These are phyloP conservation scores for Nettapus auritus DNA, from an alignment of 2,113 vertebrate genomes.

Conservation along the genomic window DNA sequence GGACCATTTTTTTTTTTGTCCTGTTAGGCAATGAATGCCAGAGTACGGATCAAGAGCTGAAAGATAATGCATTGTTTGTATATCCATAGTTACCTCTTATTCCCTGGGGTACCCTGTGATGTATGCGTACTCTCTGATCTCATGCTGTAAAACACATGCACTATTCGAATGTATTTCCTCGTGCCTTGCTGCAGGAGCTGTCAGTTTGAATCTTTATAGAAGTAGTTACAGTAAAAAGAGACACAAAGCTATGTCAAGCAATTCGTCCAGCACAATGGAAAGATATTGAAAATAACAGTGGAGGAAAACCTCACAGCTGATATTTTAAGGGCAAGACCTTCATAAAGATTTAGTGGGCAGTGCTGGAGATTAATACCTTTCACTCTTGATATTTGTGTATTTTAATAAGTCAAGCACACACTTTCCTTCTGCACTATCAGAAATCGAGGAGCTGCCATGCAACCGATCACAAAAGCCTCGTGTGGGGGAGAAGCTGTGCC, in stretches of 20 bases:
- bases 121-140: background rate
- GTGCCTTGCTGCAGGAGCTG: background rate
- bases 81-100: background rate
- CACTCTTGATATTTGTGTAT: background rate
- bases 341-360: background rate
- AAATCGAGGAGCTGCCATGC: background rate
- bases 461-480: accelerated
- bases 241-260: background rate
- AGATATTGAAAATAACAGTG: background rate
- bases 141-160: background rate
- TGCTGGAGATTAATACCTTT: background rate
- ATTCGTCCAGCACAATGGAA: background rate
- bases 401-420: background rate
- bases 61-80: background rate
- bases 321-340: background rate
- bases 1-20: background rate
- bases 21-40: background rate
- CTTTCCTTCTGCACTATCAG: background rate
- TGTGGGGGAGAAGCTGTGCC: accelerated
- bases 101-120: background rate
- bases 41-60: background rate
- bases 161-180: background rate
- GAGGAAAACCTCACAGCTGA: background rate
- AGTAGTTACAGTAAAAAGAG: background rate
- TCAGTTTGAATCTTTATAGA: background rate